phyloP scores from a whole-genome alignment of 2,113 vertebrate species.

The western clawed frog (Xenopus tropicalis) region DNA sequence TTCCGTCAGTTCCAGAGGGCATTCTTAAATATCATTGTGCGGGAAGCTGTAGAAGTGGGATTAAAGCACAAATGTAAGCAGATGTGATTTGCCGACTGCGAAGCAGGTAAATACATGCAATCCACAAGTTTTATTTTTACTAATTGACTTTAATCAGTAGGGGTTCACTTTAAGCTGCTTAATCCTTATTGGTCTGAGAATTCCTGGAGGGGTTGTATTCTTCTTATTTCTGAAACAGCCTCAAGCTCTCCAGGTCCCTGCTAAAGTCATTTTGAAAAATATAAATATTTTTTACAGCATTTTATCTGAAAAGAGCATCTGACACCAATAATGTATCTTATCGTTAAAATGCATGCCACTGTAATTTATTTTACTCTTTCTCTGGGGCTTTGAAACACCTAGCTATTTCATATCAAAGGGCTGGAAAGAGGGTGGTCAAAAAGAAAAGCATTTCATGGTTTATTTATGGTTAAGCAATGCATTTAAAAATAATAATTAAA shows the following conservation, averaged over 20 bases:
- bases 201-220: conserved; percentile 12
- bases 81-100: conserved; percentile 25
- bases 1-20: neutral
- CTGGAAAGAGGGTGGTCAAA: too few relatives aligned
- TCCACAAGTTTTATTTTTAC: conserved; percentile 36
- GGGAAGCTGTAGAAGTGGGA: neutral
- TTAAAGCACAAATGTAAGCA: conserved; percentile 22
- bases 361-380: conserved; percentile 20
- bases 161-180: conserved; percentile 37
- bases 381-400: conserved; percentile 22
- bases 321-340: conserved; percentile 37
- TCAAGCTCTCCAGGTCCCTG: conserved; percentile 16
- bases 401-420: conserved; percentile 7
- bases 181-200: conserved; percentile 3
- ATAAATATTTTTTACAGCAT: conserved; percentile 13
- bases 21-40: conserved; percentile 13
- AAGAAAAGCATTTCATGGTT: too few relatives aligned
- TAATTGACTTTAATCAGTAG: conserved; percentile 44
- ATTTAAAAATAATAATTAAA: too few relatives aligned
- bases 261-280: conserved; percentile 23
- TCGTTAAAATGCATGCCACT: conserved; percentile 21
- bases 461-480: too few relatives aligned
- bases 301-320: conserved; percentile 43
- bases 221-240: conserved; percentile 8
- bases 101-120: conserved; percentile 30